Evolutionary conservation across 2,888 invertebrate species (phyloP).

Genomic region (Drosophila limbata): DNA sequence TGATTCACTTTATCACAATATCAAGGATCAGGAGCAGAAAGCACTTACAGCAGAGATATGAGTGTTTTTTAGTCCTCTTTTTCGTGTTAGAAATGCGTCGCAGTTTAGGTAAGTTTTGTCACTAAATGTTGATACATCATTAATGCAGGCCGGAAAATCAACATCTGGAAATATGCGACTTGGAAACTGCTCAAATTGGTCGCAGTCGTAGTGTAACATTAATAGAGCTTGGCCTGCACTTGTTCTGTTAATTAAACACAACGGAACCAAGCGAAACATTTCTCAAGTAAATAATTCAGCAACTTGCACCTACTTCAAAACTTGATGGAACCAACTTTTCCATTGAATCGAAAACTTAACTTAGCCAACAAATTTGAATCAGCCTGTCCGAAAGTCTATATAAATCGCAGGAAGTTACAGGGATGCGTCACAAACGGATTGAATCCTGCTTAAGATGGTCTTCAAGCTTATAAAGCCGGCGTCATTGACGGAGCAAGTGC

Average conservation of each 20-base stretch:
- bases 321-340: constrained; percentile 56
- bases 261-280: constrained; percentile 42
- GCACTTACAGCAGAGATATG: constrained; percentile 30
- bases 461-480: constrained; percentile 56
- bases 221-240: constrained; percentile 5
- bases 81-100: background rate
- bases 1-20: background rate
- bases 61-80: constrained; percentile 26
- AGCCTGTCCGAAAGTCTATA: constrained; percentile 33
- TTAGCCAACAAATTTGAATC: constrained; percentile 14
- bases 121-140: constrained; percentile 41
- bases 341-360: constrained; percentile 47
- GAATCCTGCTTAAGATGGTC: constrained; percentile 47
- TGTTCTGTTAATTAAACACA: constrained; percentile 61
- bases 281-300: constrained; percentile 67
- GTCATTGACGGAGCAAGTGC: constrained; percentile 42
- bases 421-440: constrained; percentile 3
- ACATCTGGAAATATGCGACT: constrained; percentile 47
- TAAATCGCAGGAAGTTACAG: constrained; percentile 21
- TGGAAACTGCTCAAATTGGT: constrained; percentile 8
- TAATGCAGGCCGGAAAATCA: constrained; percentile 64
- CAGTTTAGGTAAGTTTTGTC: too few species aligned
- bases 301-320: constrained; percentile 41
- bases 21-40: background rate
- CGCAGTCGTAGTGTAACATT: constrained; percentile 8